Evolutionary conservation across 2,113 vertebrate genomes (phyloP).

Genomic region (Ariopsis seemanni): DNA sequence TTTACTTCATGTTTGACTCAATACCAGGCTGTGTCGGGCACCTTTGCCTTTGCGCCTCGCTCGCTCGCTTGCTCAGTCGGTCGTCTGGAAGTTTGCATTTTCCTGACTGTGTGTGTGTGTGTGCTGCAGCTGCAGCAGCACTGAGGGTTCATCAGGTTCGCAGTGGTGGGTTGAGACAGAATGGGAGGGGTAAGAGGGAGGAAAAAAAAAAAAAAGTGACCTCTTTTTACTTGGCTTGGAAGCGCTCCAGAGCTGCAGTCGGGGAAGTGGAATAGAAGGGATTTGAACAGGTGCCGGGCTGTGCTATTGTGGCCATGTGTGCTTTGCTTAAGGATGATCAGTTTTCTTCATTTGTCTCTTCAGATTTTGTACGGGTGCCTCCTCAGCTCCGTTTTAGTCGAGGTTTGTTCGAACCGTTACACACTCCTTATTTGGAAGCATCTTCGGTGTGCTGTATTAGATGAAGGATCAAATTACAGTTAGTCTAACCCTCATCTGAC

Average conservation of each 20-base stretch:
- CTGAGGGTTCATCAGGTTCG: slow-evolving; percentile 57
- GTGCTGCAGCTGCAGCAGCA: slow-evolving; percentile 37
- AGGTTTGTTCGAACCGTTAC: not conserved
- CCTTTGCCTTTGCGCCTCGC: no score
- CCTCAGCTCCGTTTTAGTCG: not conserved
- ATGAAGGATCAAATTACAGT: not conserved
- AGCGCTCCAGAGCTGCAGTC: slow-evolving; percentile 53
- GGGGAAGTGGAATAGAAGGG: slow-evolving; percentile 49
- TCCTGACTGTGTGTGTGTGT: slow-evolving; percentile 20
- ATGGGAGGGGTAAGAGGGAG: not conserved
- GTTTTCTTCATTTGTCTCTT: slow-evolving; percentile 8
- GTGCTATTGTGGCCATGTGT: slow-evolving; percentile 21
- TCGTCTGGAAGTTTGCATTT: slow-evolving; percentile 31
- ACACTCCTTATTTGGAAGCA: not conserved
- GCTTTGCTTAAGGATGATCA: slow-evolving; percentile 6
- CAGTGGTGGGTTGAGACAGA: slow-evolving; percentile 37
- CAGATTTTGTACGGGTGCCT: not conserved
- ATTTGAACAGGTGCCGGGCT: slow-evolving; percentile 46
- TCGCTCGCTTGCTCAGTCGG: not conserved
- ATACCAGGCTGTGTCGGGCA: not conserved
- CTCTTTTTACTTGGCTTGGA: slow-evolving; percentile 60
- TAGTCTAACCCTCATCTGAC: not conserved
- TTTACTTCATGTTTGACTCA: not conserved
- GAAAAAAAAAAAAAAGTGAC: slow-evolving; percentile 42
- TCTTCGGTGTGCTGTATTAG: not conserved